Conservation (phyloP, 2,888 invertebrate species). For the Tipula lateralis region DNA sequence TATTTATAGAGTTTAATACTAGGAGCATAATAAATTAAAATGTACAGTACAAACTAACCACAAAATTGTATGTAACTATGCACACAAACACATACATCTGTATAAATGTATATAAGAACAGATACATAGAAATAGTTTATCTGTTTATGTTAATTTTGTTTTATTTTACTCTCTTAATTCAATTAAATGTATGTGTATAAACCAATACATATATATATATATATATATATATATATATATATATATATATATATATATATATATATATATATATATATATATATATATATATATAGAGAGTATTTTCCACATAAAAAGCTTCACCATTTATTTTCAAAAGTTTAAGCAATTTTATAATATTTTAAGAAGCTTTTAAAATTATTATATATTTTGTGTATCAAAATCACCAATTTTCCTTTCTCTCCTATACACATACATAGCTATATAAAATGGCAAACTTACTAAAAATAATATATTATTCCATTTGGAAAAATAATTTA, state of each 20-base stretch:
- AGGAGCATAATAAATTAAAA: background rate
- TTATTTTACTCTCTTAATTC: background rate
- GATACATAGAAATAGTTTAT: background rate
- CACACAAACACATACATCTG: too few relatives aligned
- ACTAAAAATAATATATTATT: conserved; percentile 16
- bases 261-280: background rate
- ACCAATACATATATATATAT: background rate
- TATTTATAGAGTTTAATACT: background rate
- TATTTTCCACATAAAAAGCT: background rate
- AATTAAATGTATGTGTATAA: background rate
- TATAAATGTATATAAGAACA: background rate
- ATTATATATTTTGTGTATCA: conserved; percentile 1
- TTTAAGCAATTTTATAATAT: conserved; percentile 11
- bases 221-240: too few relatives aligned
- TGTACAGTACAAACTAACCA: background rate
- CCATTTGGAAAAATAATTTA: conserved; percentile 11
- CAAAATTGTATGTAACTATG: too few relatives aligned
- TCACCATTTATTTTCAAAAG: conserved; percentile 6
- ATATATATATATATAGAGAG: background rate
- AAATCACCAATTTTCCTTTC: background rate
- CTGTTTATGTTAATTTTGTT: background rate
- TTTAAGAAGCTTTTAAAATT: conserved; percentile 24
- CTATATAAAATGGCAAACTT: background rate
- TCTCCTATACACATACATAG: too few relatives aligned
- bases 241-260: background rate